Evolutionary conservation across 2,888 invertebrate genomes (phyloP), one percentile per base, ranked within the genome.

Genomic region (Resseliella maxima): DNA sequence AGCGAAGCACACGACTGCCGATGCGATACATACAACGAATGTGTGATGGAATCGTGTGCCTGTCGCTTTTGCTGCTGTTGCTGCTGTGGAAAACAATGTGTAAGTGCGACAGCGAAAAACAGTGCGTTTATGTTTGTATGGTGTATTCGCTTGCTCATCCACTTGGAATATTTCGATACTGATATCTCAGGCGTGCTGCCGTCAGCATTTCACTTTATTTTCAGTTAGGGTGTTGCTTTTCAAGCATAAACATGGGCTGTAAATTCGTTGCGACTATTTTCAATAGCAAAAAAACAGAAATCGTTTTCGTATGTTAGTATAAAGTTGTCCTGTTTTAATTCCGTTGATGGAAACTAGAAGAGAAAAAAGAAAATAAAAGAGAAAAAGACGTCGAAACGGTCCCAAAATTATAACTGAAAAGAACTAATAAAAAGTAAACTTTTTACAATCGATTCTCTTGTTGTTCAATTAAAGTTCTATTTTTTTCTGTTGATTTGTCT

Each of bases 201-300:
- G 83, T 83, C 83, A 83, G 83, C 83, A 83, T 38, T 83, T 83
- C 38, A 38, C 38, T 83, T 83, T 83, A 83, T 83, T 46, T 86
- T 86, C 72, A 86, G 86, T 86, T 86, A 81, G 86, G 86, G 90
- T 89, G 41, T 89, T 89, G 85, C 86, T 85, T 83, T 86, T 46
- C 86, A 72, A 81, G 50, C 86, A 88, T 86, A 81, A 86, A 86
- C 86, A 86, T 38, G 83, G 83, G 36, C 38, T n/a, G 83, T 83
- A 38, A 36, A 38, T 83, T 83, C 83, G 83, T 83, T 83, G 38
- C 38, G 38, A 38, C 38, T 83, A 38, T 83, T 50, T 2, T 35
- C 38, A 83, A 38, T 38, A 83, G 83, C 38, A 83, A 36, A 83
- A 38, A 83, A 83, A 72, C 72, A 72, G 31, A 72, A 72, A 31